Evolutionary conservation across 1,140 invertebrate species (phyloP), one percentile per base, ranked within the genome.

Genomic region (Drosophila subobscura): DNA sequence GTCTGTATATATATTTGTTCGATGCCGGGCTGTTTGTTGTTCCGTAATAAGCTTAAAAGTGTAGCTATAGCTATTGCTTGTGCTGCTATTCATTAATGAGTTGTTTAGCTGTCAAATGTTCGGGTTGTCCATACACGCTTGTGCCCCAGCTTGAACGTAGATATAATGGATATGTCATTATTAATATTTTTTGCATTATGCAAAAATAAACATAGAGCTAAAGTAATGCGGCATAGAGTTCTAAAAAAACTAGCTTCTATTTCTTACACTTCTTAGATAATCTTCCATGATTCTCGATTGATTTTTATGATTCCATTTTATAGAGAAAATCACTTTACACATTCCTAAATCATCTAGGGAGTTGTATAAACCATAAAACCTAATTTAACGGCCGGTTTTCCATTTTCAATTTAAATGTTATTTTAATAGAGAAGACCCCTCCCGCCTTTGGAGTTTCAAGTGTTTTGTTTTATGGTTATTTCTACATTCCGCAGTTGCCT

Each of bases 21-120:
- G 10, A 37, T 37, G 33, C 33, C 33, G 10, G 33, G 1, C 25
- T 27, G 2, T 27, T 27, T 27, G 25, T 27, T 37, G 50, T 68
- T 72, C 79, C 53, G 60, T 77, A 73, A 80, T 85, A 77, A 86
- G 83, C 71, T 83, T 72, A 46, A 81, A 88, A 83, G 61, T 86
- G 83, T 81, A 56, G 74, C 67, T 66, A 52, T 81, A 59, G 74
- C 67, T 66, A 55, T 64, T 47, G 56, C 49, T 41, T 47, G 72
- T 64, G 53, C 56, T 75, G 71, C 72, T 78, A 79, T 86, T 86
- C 83, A 86, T 86, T 86, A 86, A 86, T 86, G 77, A 76, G 83
- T 83, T 86, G 83, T 88, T 88, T 72, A 65, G 77, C 75, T 88
- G 77, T 72, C 81, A 88, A 68, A 64, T 68, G 65, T 68, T 51